phyloP scores from a whole-genome alignment of 2,888 invertebrate species.

The Saturnia japonica region DNA sequence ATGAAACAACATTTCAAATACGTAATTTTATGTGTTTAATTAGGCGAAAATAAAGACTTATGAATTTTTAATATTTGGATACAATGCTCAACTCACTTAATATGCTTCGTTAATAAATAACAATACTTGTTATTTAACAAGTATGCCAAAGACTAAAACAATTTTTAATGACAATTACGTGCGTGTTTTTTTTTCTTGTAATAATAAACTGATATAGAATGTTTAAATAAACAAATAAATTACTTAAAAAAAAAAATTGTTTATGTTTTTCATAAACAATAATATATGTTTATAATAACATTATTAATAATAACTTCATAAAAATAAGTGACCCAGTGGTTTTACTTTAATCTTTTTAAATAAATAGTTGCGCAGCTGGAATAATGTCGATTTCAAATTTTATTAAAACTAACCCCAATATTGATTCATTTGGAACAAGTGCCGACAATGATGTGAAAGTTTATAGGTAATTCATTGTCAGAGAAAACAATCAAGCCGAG shows the following conservation, averaged over 20 bases:
- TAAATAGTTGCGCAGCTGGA: neutral
- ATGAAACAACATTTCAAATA: neutral
- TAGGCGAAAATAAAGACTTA: neutral
- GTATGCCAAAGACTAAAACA: neutral
- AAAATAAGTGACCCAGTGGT: no score
- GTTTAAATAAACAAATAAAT: no score
- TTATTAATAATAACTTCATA: no score
- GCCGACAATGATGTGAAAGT: slow-evolving; percentile 31
- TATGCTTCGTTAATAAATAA: neutral
- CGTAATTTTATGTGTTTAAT: neutral
- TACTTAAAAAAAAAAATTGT: no score
- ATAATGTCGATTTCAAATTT: neutral
- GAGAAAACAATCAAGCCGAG: slow-evolving; percentile 61
- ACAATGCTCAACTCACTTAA: neutral
- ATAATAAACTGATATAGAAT: neutral
- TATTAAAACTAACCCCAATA: neutral
- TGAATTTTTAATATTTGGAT: no score
- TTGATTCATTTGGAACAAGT: neutral
- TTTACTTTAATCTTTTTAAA: neutral
- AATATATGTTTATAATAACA: no score
- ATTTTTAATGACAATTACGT: neutral
- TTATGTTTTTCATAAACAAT: no score
- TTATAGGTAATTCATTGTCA: slow-evolving; percentile 50
- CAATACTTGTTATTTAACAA: no score
- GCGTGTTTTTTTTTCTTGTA: neutral